Percentiles rank a stretch among this genome's conserved stretches.
Evolutionary conservation across 2,113 vertebrate genomes (phyloP).

Genomic region (Pampusana beccarii): DNA sequence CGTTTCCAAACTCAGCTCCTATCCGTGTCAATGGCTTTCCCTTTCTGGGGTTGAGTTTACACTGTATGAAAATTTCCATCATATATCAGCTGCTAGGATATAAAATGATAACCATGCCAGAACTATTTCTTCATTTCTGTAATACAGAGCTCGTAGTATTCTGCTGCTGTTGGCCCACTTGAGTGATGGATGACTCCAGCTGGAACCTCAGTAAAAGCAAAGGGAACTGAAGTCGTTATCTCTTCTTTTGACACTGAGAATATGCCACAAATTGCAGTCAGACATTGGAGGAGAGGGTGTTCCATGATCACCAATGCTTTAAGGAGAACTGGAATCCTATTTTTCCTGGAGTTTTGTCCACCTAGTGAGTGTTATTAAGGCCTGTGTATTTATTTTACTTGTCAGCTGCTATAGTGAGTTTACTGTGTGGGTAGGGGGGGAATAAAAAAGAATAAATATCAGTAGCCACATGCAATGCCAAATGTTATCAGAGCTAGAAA

Average conservation of each 20-base stretch:
- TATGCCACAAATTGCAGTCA: background rate
- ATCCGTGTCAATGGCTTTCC: background rate
- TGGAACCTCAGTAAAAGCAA: background rate
- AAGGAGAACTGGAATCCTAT: background rate
- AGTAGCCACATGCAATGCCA: background rate
- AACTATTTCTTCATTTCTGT: background rate
- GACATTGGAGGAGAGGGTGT: background rate
- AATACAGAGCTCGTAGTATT: background rate
- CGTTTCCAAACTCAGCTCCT: conserved; percentile 30
- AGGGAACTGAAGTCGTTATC: background rate
- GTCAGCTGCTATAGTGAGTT: background rate
- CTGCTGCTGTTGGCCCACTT: background rate
- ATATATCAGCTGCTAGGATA: background rate
- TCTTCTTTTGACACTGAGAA: background rate
- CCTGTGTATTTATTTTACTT: background rate
- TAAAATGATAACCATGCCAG: background rate
- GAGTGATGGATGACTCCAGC: background rate
- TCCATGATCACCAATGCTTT: background rate
- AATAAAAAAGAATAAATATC: background rate
- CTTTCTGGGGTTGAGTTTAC: conserved; percentile 23
- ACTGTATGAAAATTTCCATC: conserved; percentile 25
- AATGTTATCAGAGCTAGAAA: background rate
- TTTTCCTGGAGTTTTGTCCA: background rate
- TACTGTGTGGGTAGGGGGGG: background rate
- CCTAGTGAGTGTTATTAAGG: background rate